phyloP scores from a whole-genome alignment of 2,888 invertebrate genomes.

The Drosophila meridiana region DNA sequence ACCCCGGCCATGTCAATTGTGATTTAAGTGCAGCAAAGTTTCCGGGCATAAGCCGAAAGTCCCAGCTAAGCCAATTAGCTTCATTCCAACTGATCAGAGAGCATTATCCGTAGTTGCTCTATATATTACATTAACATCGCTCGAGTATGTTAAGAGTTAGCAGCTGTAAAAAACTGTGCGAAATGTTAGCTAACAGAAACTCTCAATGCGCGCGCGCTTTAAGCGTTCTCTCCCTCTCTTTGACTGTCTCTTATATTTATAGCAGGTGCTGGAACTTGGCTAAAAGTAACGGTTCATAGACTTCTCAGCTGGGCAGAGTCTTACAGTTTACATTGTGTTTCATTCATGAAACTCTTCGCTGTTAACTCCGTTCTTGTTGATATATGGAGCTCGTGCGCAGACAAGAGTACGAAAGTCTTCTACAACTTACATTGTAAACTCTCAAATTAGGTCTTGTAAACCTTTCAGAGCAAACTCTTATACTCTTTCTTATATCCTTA shows the following conservation, averaged over 20 bases:
- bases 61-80: conserved; percentile 2
- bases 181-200: conserved; percentile 35
- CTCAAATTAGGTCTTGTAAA: background rate
- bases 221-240: conserved; percentile 8
- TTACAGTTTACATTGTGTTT: background rate
- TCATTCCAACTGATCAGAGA: conserved; percentile 15
- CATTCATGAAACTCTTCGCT: background rate
- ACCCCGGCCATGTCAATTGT: background rate
- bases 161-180: conserved; percentile 35
- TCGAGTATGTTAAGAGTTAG: conserved; percentile 9
- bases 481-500: background rate
- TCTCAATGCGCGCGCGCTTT: conserved; percentile 38
- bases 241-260: conserved; percentile 26
- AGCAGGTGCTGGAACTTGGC: conserved; percentile 31
- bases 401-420: background rate
- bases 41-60: background rate
- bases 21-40: conserved; percentile 2
- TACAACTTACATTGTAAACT: background rate
- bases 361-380: background rate
- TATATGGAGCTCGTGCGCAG: background rate
- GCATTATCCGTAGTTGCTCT: background rate
- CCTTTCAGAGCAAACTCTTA: background rate
- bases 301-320: background rate
- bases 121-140: background rate
- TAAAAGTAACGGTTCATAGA: conserved; percentile 2